Evolutionary conservation across 2,113 vertebrate genomes (phyloP).

Genomic region (Ascaphus truei): DNA sequence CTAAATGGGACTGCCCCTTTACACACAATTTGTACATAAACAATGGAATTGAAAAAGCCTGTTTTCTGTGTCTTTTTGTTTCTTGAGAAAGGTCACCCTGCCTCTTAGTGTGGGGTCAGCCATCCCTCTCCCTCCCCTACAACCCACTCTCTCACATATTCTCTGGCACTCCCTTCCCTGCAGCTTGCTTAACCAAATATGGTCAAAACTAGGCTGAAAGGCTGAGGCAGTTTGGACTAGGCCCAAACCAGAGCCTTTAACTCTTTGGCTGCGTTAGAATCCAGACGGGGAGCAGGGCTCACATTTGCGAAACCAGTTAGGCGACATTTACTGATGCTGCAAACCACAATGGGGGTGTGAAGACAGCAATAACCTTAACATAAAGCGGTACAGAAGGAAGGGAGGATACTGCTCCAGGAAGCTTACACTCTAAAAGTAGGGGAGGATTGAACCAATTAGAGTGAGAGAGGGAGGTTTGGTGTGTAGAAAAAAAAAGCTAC

Average conservation of each 20-base stretch:
- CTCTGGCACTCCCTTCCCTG: background rate
- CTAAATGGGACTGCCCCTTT: too few species aligned
- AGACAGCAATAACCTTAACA: too few species aligned
- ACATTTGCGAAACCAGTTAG: too few species aligned
- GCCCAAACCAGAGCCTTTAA: background rate
- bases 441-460: too few species aligned
- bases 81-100: slow-evolving; percentile 11
- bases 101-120: background rate
- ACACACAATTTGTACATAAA: background rate
- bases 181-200: slow-evolving; percentile 31
- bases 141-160: background rate
- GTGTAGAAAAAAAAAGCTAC: too few species aligned
- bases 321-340: too few species aligned
- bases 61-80: background rate
- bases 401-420: too few species aligned
- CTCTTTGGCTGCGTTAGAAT: background rate
- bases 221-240: background rate
- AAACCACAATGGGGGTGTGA: too few species aligned
- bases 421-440: too few species aligned
- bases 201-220: slow-evolving; percentile 5
- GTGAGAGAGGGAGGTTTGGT: too few species aligned
- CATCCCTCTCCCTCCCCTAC: background rate
- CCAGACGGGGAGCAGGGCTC: background rate
- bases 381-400: too few species aligned
- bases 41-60: background rate